Conservation (phyloP, 2,888 invertebrate genomes). For the Chrysotoxum bicinctum region DNA sequence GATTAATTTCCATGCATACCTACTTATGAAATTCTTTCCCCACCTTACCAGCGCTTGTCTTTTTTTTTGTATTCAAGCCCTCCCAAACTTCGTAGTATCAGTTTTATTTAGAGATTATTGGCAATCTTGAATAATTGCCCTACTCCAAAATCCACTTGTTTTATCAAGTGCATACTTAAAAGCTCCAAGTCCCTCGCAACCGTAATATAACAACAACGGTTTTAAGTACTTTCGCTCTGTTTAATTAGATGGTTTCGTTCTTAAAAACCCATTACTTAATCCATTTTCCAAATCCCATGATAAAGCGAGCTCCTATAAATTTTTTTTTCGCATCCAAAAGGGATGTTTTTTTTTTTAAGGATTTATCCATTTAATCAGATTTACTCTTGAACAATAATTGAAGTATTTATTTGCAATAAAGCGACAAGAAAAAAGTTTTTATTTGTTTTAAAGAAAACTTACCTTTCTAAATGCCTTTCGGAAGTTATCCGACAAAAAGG, state of each 20-base stretch:
- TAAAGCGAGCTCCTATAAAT: not conserved
- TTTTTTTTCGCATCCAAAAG: not conserved
- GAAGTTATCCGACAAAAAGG: conserved; percentile 96
- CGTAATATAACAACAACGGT: not conserved
- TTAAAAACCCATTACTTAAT: conserved; percentile 10
- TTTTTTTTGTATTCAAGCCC: not conserved
- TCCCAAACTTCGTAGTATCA: not conserved
- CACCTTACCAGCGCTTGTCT: not conserved
- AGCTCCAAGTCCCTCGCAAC: conserved; percentile 1
- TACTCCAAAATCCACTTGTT: conserved; percentile 10
- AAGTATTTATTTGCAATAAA: not conserved
- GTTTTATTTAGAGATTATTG: conserved; percentile 1
- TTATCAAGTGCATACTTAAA: not conserved
- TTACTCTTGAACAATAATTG: conserved; percentile 1
- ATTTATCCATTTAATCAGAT: conserved; percentile 1
- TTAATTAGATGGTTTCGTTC: conserved; percentile 12
- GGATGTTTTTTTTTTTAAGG: not conserved
- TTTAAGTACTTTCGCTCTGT: conserved; percentile 15
- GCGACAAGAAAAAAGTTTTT: not conserved
- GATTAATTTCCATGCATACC: no score
- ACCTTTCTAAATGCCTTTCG: conserved; percentile 91
- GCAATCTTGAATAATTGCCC: conserved; percentile 1
- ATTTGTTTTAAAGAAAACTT: conserved; percentile 57
- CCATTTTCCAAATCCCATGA: not conserved
- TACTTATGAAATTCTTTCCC: not conserved